phyloP scores from a whole-genome alignment of 2,797 vertebrate genomes.

The Sphenopsis melanotis region DNA sequence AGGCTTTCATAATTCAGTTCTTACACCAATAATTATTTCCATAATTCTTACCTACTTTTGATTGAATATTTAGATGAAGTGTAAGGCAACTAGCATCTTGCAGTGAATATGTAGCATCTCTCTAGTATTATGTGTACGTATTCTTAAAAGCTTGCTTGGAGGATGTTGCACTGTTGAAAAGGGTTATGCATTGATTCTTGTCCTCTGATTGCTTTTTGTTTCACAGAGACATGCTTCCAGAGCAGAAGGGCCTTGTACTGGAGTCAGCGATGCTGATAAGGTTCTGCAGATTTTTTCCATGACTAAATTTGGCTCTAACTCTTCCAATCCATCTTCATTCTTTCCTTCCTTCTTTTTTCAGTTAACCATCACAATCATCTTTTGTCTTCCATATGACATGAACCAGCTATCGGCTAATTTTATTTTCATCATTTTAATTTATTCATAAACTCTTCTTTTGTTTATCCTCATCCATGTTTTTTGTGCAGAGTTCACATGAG shows the following conservation, averaged over 20 bases:
- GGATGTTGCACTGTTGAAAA: background rate
- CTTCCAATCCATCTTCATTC: conserved; percentile 65
- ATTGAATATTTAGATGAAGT: background rate
- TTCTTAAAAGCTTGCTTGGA: conserved; percentile 9
- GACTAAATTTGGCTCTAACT: conserved; percentile 59
- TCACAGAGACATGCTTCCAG: conserved; percentile 78
- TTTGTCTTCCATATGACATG: conserved; percentile 74
- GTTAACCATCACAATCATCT: conserved; percentile 71
- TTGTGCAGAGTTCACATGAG: conserved; percentile 86
- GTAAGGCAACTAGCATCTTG: background rate
- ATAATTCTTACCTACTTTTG: background rate
- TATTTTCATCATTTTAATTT: conserved; percentile 80
- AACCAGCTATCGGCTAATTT: conserved; percentile 68
- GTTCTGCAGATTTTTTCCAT: conserved; percentile 76
- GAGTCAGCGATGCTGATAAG: conserved; percentile 81
- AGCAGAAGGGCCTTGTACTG: conserved; percentile 76
- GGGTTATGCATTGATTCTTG: conserved; percentile 73
- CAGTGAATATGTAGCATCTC: background rate
- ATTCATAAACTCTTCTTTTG: conserved; percentile 75
- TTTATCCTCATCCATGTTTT: conserved; percentile 77
- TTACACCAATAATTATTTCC: background rate
- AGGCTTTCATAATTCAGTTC: background rate
- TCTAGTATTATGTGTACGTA: background rate
- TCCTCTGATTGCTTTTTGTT: conserved; percentile 82
- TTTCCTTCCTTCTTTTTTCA: conserved; percentile 70